A percentile compares a stretch with the other conserved stretches of the same genome.
phyloP scores from a whole-genome alignment of 2,113 vertebrate genomes.

The Furnarius figulus region DNA sequence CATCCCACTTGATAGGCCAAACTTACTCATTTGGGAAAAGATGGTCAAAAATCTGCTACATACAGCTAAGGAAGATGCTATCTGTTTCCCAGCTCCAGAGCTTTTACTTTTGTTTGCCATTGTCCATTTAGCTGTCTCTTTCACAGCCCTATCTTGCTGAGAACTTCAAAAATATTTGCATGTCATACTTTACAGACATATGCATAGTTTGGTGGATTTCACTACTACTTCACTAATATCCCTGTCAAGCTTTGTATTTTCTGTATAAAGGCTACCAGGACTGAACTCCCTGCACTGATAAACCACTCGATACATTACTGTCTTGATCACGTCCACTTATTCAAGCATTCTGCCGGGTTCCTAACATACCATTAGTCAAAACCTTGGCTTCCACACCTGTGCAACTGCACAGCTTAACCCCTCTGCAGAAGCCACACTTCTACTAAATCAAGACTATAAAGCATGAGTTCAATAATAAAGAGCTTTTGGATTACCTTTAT shows the following conservation, averaged over 20 bases:
- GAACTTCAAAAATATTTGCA: not conserved
- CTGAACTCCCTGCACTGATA: not conserved
- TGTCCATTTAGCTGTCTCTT: not conserved
- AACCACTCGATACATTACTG: not conserved
- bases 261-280: not conserved
- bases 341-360: not conserved
- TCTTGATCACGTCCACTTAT: not conserved
- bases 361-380: not conserved
- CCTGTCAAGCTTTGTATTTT: not conserved
- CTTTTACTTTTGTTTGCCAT: not conserved
- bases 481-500: not conserved
- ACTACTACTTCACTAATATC: not conserved
- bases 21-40: not conserved
- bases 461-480: not conserved
- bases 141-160: not conserved
- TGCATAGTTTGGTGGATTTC: not conserved
- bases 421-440: not conserved
- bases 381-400: not conserved
- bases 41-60: not conserved
- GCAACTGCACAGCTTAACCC: not conserved
- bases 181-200: not conserved
- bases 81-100: not conserved
- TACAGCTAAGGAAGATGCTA: not conserved
- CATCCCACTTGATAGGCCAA: slow-evolving; percentile 43
- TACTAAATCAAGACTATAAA: not conserved